phyloP scores from a whole-genome alignment of 2,888 invertebrate genomes.

The Xanthia togata region DNA sequence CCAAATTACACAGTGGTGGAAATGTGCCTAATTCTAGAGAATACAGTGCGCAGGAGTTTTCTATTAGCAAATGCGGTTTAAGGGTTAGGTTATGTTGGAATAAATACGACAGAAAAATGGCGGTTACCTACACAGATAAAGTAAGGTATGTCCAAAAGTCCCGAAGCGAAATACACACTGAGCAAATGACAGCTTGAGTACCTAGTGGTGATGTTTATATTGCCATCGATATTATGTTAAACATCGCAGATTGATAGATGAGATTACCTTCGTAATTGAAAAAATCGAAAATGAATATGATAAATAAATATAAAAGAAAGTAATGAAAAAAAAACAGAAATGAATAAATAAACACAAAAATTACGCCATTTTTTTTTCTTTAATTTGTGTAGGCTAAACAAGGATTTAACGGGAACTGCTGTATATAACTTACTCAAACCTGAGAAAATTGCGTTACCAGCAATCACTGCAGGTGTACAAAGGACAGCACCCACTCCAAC shows the following conservation, averaged over 20 bases:
- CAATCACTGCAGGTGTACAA: constrained; percentile 30
- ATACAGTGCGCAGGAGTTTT: constrained; percentile 87
- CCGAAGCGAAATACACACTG: not conserved
- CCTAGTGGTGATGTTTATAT: not conserved
- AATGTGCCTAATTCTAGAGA: constrained; percentile 88
- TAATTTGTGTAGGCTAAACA: not conserved
- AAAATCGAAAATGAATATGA: not conserved
- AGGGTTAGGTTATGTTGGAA: constrained; percentile 63
- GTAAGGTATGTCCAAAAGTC: not conserved
- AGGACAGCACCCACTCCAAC: not conserved
- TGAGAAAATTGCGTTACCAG: not conserved
- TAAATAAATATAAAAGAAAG: not conserved
- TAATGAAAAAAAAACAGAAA: not conserved
- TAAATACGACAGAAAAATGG: constrained; percentile 27
- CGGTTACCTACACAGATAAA: not conserved
- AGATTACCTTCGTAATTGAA: not conserved
- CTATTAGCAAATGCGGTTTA: constrained; percentile 89
- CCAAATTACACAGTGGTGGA: constrained; percentile 85
- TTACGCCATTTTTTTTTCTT: not conserved
- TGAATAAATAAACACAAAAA: not conserved
- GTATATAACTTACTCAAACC: not conserved
- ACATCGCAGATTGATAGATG: not conserved
- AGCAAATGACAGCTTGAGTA: not conserved
- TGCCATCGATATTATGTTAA: not conserved
- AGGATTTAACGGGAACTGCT: not conserved